Evolutionary conservation across 2,797 vertebrate species (phyloP).

Genomic region (Sebastes miniatus): DNA sequence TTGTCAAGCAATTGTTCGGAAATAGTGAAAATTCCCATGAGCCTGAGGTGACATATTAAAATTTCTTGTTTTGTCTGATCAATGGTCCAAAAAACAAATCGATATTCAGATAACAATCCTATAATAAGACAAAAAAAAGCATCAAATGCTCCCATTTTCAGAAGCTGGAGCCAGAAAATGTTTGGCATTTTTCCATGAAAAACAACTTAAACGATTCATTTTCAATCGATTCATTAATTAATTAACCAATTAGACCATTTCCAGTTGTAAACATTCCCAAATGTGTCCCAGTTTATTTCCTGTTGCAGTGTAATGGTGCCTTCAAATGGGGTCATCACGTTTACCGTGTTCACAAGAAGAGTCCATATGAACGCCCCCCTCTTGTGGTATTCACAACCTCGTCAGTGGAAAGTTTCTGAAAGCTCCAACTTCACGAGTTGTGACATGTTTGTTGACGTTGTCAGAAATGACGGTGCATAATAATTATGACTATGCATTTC

Average conservation of each 20-base stretch:
- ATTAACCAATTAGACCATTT: not conserved
- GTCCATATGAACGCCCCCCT: too few species aligned
- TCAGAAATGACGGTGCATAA: too few species aligned
- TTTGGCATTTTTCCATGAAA: not conserved
- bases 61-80: not conserved
- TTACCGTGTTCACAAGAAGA: too few species aligned
- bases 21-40: not conserved
- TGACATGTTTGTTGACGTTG: too few species aligned
- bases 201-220: not conserved
- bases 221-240: not conserved
- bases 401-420: too few species aligned
- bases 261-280: not conserved
- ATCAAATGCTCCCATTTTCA: not conserved
- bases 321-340: too few species aligned
- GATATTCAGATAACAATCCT: not conserved
- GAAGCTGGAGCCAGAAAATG: not conserved
- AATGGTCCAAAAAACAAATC: not conserved
- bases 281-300: too few species aligned
- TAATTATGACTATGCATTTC: too few species aligned
- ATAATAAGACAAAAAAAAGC: not conserved
- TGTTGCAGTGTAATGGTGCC: too few species aligned
- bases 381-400: too few species aligned
- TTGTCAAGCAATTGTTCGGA: not conserved
- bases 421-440: too few species aligned
- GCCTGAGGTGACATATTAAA: not conserved